These are phyloP conservation scores for Heliothis virescens DNA, from an alignment of 1,140 invertebrate genomes.

Conservation along the genomic window DNA sequence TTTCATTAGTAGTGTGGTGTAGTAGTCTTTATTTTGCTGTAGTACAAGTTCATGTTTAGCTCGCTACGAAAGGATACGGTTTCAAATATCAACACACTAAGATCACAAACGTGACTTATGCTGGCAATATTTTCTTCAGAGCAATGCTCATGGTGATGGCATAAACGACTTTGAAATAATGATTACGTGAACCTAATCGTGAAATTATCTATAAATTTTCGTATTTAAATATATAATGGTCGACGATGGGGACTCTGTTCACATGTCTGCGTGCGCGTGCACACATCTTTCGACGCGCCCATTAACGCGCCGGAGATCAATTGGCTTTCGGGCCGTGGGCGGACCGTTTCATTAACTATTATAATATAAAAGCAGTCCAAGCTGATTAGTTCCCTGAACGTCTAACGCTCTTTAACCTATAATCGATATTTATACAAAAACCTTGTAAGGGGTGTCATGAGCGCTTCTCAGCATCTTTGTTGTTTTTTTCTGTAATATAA, in stretches of 20 bases:
- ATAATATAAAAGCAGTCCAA: conserved; percentile 78
- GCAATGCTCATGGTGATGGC: not conserved
- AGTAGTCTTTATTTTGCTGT: not conserved
- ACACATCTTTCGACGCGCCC: conserved; percentile 71
- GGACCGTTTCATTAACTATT: conserved; percentile 82
- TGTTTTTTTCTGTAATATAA: conserved; percentile 30
- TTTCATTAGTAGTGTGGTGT: not conserved
- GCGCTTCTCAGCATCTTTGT: conserved; percentile 14
- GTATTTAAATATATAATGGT: conserved; percentile 69
- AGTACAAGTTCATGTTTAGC: not conserved
- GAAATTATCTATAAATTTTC: conserved; percentile 58
- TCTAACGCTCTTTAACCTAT: conserved; percentile 59
- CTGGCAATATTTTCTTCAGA: conserved; percentile 3
- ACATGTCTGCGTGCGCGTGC: conserved; percentile 60
- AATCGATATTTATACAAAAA: conserved; percentile 61
- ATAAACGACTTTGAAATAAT: conserved; percentile 52
- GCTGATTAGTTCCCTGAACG: conserved; percentile 74
- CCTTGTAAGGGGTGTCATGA: conserved; percentile 52
- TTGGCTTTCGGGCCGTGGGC: conserved; percentile 73
- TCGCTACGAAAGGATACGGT: too few relatives aligned
- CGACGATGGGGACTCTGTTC: conserved; percentile 61
- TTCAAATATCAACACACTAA: too few relatives aligned
- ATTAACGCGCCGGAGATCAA: conserved; percentile 77
- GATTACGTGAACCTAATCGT: conserved; percentile 53
- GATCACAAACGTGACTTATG: conserved; percentile 17